phyloP scores from a whole-genome alignment of 2,797 vertebrate genomes.

The Selene dorsalis region DNA sequence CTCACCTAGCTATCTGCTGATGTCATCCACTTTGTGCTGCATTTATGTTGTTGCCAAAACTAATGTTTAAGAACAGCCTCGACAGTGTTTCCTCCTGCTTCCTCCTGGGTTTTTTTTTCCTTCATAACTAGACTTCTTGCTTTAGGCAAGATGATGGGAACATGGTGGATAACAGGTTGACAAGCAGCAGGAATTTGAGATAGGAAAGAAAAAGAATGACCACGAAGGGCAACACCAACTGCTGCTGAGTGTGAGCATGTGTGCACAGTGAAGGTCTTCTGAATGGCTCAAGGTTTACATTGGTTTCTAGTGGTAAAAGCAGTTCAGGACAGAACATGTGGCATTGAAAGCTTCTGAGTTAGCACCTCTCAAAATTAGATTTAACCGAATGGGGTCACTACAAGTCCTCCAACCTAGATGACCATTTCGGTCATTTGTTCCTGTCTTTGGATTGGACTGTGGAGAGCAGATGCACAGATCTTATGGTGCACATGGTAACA shows the following conservation, averaged over 20 bases:
- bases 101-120: slow-evolving; percentile 11
- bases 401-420: neutral
- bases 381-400: no score
- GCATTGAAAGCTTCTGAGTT: neutral
- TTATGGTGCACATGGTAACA: neutral
- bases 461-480: no score
- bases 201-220: neutral
- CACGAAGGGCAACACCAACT: neutral
- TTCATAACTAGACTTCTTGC: neutral
- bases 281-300: slow-evolving; percentile 5
- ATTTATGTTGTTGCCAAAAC: slow-evolving; percentile 31
- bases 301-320: neutral
- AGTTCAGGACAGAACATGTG: neutral
- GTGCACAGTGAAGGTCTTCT: slow-evolving; percentile 1
- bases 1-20: slow-evolving; percentile 22
- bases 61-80: slow-evolving; percentile 22
- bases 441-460: neutral
- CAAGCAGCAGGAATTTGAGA: neutral
- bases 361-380: neutral
- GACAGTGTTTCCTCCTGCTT: neutral
- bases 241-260: neutral
- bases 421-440: neutral
- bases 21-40: slow-evolving; percentile 3
- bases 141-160: neutral
- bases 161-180: neutral